phyloP scores from a whole-genome alignment of 2,888 invertebrate genomes.

The Zeuzera pyrina region DNA sequence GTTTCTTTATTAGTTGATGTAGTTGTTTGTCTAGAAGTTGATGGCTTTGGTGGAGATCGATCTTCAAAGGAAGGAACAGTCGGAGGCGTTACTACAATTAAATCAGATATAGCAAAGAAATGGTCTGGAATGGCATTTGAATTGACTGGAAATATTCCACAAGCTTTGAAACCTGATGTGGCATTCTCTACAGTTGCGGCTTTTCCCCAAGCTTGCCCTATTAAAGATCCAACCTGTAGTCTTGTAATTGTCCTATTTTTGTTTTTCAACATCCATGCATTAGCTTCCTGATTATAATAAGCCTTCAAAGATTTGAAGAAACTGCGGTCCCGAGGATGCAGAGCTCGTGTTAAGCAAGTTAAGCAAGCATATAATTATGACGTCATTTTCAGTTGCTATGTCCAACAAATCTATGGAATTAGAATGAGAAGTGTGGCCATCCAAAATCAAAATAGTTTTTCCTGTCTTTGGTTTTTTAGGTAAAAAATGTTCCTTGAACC shows the following conservation, averaged over 20 bases:
- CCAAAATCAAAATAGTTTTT: no score
- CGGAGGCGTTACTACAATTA: not conserved
- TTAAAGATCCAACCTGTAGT: not conserved
- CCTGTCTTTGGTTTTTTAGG: no score
- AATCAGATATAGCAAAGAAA: conserved; percentile 3
- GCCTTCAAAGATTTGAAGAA: not conserved
- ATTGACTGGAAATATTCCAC: conserved; percentile 6
- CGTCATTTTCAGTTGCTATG: not conserved
- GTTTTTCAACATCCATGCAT: conserved; percentile 1
- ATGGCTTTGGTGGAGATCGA: no score
- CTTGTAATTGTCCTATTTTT: not conserved
- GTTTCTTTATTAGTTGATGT: no score
- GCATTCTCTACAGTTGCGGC: conserved; percentile 1
- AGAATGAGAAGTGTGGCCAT: not conserved
- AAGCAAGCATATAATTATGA: conserved; percentile 1
- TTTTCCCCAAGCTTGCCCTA: conserved; percentile 1
- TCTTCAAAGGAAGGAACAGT: no score
- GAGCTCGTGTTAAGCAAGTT: conserved; percentile 1
- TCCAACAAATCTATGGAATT: not conserved
- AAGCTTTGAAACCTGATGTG: conserved; percentile 4
- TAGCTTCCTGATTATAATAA: not conserved
- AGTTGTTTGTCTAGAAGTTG: no score
- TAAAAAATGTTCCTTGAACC: not conserved
- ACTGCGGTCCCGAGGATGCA: not conserved
- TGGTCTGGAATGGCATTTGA: conserved; percentile 2